Conservation (phyloP, 2,797 vertebrate genomes). For the Chelidonichthys spinosus region DNA sequence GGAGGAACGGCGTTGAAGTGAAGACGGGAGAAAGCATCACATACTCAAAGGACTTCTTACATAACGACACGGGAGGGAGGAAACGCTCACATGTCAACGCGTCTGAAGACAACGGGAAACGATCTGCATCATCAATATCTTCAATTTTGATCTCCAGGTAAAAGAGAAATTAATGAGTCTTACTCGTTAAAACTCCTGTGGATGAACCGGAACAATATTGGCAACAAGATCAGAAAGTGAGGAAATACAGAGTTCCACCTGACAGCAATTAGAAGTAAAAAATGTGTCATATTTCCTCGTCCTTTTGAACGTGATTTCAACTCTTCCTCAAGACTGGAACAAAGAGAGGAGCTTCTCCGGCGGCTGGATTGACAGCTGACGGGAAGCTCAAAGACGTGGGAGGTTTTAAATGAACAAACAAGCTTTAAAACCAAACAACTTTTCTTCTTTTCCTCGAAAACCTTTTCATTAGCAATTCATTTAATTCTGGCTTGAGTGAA, state of each 20-base stretch:
- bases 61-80: constrained; percentile 21
- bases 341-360: neutral
- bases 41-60: constrained; percentile 35
- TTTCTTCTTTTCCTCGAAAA: neutral
- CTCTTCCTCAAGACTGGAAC: neutral
- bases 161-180: neutral
- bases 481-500: neutral
- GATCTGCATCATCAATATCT: neutral
- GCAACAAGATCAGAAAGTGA: neutral
- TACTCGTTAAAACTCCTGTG: neutral
- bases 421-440: neutral
- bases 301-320: neutral
- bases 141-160: neutral
- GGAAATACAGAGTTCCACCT: neutral
- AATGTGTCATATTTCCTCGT: neutral
- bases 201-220: neutral
- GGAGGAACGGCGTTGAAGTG: neutral
- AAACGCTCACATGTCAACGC: neutral
- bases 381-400: neutral
- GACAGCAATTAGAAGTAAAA: constrained; percentile 4
- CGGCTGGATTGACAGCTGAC: neutral
- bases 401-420: constrained; percentile 6
- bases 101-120: neutral
- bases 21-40: neutral
- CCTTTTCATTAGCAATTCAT: neutral